These are phyloP conservation scores for Octopus bimaculoides DNA, from an alignment of 1,140 invertebrate genomes.

Conservation along the genomic window DNA sequence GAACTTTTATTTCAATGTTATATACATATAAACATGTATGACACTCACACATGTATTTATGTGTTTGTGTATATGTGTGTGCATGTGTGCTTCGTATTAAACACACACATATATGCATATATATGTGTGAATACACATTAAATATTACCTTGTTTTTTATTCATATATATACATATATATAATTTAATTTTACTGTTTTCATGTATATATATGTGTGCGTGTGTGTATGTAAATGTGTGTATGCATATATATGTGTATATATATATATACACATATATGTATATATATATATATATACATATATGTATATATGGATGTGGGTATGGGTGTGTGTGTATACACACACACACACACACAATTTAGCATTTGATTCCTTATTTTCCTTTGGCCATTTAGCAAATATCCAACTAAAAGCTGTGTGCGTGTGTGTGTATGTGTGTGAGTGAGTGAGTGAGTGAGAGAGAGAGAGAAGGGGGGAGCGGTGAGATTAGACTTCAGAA, in stretches of 20 bases:
- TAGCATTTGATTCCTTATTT: too few species aligned
- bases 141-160: background rate
- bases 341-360: background rate
- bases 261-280: background rate
- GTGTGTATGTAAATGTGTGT: background rate
- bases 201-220: background rate
- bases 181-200: background rate
- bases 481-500: too few species aligned
- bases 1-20: too few species aligned
- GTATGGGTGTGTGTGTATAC: background rate
- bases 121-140: background rate
- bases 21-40: too few species aligned
- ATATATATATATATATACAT: background rate
- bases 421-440: too few species aligned
- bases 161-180: background rate
- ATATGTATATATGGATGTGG: background rate
- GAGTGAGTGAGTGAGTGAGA: too few species aligned
- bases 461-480: too few species aligned
- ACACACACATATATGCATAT: background rate
- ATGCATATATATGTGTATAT: background rate
- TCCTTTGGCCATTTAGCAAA: too few species aligned
- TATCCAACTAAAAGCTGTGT: too few species aligned
- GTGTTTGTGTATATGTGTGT: background rate
- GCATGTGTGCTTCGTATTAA: background rate
- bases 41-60: background rate